Conservation (phyloP, 2,797 vertebrate species). For the Balearica regulorum region DNA sequence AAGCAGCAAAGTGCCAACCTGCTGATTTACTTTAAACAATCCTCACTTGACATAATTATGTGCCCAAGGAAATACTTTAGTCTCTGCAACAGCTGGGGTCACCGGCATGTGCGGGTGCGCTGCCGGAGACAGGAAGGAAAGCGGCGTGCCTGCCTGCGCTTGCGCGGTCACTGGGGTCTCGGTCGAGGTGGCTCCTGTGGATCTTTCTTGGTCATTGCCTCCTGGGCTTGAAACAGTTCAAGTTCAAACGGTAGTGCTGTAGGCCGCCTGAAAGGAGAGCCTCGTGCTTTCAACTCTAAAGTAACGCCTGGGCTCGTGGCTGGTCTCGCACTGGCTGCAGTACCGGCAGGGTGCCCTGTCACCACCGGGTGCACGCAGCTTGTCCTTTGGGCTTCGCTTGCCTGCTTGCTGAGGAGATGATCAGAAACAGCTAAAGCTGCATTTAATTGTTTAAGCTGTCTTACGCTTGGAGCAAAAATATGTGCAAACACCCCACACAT, state of each 20-base stretch:
- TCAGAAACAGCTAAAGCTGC: neutral
- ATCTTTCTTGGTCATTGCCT: neutral
- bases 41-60: neutral
- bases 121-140: neutral
- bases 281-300: neutral
- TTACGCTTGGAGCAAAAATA: neutral
- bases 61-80: neutral
- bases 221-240: neutral
- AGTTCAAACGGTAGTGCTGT: neutral
- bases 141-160: neutral
- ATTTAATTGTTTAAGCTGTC: neutral
- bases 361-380: neutral
- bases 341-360: neutral
- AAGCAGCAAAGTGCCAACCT: neutral
- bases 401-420: neutral
- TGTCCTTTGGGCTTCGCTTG: too few species aligned
- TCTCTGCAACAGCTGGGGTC: neutral
- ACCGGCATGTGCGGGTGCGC: fast-evolving
- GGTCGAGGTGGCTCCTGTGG: neutral
- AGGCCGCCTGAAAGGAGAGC: neutral
- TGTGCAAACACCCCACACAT: fast-evolving
- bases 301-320: fast-evolving
- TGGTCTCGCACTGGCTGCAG: fast-evolving
- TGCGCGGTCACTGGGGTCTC: neutral
- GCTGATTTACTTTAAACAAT: neutral